Base-by-base conservation (phyloP, 2,113 vertebrate genomes). In the Petrocephalus zakoni region DNA sequence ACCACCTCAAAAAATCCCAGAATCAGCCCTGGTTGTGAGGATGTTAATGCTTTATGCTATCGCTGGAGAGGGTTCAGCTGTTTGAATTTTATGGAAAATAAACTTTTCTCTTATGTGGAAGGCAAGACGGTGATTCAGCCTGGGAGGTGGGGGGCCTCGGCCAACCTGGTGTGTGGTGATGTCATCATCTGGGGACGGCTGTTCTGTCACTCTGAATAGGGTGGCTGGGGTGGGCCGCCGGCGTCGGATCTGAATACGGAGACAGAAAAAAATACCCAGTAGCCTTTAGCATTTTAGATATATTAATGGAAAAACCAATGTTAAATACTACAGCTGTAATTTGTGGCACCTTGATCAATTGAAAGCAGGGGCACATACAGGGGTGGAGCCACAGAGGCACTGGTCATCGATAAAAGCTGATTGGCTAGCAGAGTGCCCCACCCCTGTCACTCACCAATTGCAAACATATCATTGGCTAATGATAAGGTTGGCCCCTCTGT, bases 191-290 rank as follows among this genome's bases (percentile, higher is more conserved):
- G 97, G 97, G 34, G 97, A 97, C 0, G 96, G 92, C n/a, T 97
- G 97, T 91, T 99, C 98, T 0, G 97, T 96, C 89, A 98, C 94
- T 94, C 96, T 95, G 93, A 99, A 99, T 81, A 99, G 94, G 84
- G 97, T 97, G 87, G 98, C 98, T 0, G 98, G 98, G 8, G 98
- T 99, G 5, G 98, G 98, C 90, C 98, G 96, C 90, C 98, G 93
- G 91, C 97, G 96, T 5, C 98, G 96, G 90, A 99, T 98, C 98
- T 99, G 61, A 34, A n/a, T 58, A 85, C 47, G 55, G 10, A 92
- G 90, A 91, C 75, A 90, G n/a, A 51, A 25, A 61, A 15, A 53
- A 81, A 15, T 75, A 56, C 88, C 49, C 75, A 19, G 61, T n/a
- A 68, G n/a, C 56, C 55, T 52, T 64, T 25, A 25, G 64, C 64